These are phyloP conservation scores for Listronotus bonariensis DNA, from an alignment of 1,140 invertebrate genomes.

Conservation along the genomic window DNA sequence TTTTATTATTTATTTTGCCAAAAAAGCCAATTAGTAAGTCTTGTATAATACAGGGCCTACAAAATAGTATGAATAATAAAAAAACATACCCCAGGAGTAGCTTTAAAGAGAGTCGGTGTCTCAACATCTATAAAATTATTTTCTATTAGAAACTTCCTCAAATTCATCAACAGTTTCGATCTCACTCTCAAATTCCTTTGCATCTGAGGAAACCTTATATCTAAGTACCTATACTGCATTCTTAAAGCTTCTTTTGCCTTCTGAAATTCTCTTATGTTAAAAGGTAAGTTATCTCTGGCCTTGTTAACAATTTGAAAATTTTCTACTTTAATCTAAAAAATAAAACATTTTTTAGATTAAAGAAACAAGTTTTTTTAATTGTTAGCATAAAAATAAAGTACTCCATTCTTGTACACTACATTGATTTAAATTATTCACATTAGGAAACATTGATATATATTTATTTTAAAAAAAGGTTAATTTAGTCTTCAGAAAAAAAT, in stretches of 20 bases:
- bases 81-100: conserved; percentile 82
- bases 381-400: too few relatives aligned
- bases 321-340: conserved; percentile 57
- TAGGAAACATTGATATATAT: too few relatives aligned
- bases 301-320: conserved; percentile 73
- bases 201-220: conserved; percentile 78
- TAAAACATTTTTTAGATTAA: too few relatives aligned
- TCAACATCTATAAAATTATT: conserved; percentile 91
- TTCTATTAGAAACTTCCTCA: conserved; percentile 84
- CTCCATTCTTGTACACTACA: too few relatives aligned
- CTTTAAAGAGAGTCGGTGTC: conserved; percentile 90
- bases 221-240: conserved; percentile 85
- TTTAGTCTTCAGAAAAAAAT: too few relatives aligned
- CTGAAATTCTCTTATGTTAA: conserved; percentile 74
- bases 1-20: too few relatives aligned
- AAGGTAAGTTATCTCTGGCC: conserved; percentile 70
- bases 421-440: too few relatives aligned
- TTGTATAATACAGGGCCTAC: too few relatives aligned
- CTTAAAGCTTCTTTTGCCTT: conserved; percentile 79
- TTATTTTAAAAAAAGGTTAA: too few relatives aligned
- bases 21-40: too few relatives aligned
- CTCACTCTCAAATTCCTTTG: conserved; percentile 82
- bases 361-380: too few relatives aligned
- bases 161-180: conserved; percentile 78
- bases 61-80: background rate